A percentile compares a stretch with the other conserved stretches of the same genome.
phyloP scores from a whole-genome alignment of 2,888 invertebrate genomes.

The Hirtodrosophila confusa region DNA sequence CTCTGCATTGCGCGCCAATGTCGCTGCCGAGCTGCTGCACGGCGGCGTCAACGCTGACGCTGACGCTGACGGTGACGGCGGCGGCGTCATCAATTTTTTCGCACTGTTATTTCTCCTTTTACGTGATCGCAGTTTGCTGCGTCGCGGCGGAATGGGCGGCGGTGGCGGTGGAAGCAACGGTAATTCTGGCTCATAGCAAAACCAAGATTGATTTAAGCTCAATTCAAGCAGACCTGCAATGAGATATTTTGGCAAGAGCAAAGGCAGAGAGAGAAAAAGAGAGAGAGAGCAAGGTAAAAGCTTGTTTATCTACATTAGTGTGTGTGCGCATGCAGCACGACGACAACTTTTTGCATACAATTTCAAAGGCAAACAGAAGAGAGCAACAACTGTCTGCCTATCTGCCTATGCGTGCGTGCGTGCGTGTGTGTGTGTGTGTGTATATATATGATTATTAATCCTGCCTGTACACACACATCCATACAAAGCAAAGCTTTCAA shows the following conservation, averaged over 20 bases:
- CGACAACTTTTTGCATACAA: conserved; percentile 31
- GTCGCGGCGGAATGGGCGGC: conserved; percentile 38
- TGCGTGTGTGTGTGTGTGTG: too few relatives aligned
- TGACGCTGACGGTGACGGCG: conserved; percentile 18
- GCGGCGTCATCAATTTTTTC: conserved; percentile 16
- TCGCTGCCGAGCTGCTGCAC: conserved; percentile 65
- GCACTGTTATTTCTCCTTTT: conserved; percentile 41
- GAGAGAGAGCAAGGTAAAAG: conserved; percentile 50
- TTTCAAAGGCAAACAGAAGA: conserved; percentile 12
- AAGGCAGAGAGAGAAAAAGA: conserved; percentile 28
- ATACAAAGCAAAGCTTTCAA: too few relatives aligned
- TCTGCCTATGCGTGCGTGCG: neutral
- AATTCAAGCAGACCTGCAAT: conserved; percentile 73
- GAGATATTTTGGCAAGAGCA: conserved; percentile 52
- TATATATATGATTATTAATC: too few relatives aligned
- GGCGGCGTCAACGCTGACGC: conserved; percentile 23
- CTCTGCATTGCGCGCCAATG: conserved; percentile 63
- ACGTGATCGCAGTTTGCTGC: conserved; percentile 60
- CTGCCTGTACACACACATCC: too few relatives aligned
- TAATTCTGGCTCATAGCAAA: conserved; percentile 58
- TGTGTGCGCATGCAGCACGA: conserved; percentile 13
- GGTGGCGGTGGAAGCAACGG: conserved; percentile 20
- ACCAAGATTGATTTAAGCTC: conserved; percentile 62
- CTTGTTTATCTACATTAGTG: conserved; percentile 23
- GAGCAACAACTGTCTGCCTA: too few relatives aligned